Percentiles rank a stretch among this genome's conserved stretches.
These are phyloP conservation scores for Ochropleura plecta DNA, from an alignment of 2,888 invertebrate species.

Conservation along the genomic window DNA sequence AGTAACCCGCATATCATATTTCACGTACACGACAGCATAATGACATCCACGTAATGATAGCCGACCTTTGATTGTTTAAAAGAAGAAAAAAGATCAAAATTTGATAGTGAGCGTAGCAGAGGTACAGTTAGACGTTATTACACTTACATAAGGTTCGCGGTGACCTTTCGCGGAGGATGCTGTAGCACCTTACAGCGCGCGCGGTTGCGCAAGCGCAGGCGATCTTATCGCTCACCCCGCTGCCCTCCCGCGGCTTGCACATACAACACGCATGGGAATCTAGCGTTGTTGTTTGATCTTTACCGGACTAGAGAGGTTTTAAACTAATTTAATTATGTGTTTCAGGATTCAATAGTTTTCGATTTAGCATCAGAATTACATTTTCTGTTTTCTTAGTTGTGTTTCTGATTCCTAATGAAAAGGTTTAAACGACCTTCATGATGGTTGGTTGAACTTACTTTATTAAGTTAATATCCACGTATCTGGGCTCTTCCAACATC, in stretches of 20 bases:
- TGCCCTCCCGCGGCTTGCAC: conserved; percentile 63
- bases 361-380: not conserved
- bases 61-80: conserved; percentile 45
- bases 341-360: not conserved
- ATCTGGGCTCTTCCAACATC: too few species aligned
- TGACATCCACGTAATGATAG: conserved; percentile 5
- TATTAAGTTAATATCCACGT: not conserved
- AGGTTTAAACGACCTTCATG: not conserved
- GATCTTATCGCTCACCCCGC: conserved; percentile 79
- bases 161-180: conserved; percentile 88
- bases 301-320: conserved; percentile 35
- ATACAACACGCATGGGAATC: conserved; percentile 60
- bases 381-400: not conserved
- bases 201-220: conserved; percentile 74
- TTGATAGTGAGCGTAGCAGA: conserved; percentile 46
- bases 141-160: conserved; percentile 76
- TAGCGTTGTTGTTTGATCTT: conserved; percentile 42
- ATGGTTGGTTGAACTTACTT: not conserved
- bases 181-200: conserved; percentile 78
- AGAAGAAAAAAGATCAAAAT: conserved; percentile 44
- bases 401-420: not conserved
- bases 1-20: conserved; percentile 2
- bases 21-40: conserved; percentile 20
- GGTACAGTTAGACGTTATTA: conserved; percentile 67
- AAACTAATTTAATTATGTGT: not conserved